Conservation (phyloP, 2,888 invertebrate genomes). For the Gibbula magus region DNA sequence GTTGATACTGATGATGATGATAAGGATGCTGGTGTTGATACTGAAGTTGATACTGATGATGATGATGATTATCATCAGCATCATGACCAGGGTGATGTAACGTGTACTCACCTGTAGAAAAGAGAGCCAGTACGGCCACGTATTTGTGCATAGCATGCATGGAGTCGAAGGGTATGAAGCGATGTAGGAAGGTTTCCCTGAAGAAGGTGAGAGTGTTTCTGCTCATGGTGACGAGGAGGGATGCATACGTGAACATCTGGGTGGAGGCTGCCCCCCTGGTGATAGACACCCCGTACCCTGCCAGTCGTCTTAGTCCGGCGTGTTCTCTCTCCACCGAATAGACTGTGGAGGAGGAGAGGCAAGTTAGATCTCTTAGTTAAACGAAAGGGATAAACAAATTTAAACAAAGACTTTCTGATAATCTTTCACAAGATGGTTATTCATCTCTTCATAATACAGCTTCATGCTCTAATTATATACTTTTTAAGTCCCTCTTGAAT, state of each 20-base stretch:
- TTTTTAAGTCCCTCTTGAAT: too few relatives aligned
- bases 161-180: slow-evolving; percentile 80
- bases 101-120: slow-evolving; percentile 77
- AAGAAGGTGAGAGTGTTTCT: slow-evolving; percentile 79
- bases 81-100: too few relatives aligned
- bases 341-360: slow-evolving; percentile 69
- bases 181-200: slow-evolving; percentile 78
- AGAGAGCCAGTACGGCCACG: slow-evolving; percentile 78
- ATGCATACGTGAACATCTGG: slow-evolving; percentile 80
- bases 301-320: slow-evolving; percentile 78
- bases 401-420: background rate
- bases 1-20: too few relatives aligned
- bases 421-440: too few relatives aligned
- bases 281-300: slow-evolving; percentile 79
- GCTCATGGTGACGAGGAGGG: slow-evolving; percentile 80
- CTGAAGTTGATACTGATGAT: too few relatives aligned
- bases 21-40: too few relatives aligned
- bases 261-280: slow-evolving; percentile 80
- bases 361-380: too few relatives aligned
- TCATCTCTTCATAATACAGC: too few relatives aligned
- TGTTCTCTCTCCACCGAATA: slow-evolving; percentile 80
- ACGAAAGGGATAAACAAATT: background rate
- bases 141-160: slow-evolving; percentile 80
- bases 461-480: too few relatives aligned
- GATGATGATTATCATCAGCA: too few relatives aligned